These are phyloP conservation scores for Lasioglossum figueresi DNA, from an alignment of 2,888 invertebrate species.

Conservation along the genomic window DNA sequence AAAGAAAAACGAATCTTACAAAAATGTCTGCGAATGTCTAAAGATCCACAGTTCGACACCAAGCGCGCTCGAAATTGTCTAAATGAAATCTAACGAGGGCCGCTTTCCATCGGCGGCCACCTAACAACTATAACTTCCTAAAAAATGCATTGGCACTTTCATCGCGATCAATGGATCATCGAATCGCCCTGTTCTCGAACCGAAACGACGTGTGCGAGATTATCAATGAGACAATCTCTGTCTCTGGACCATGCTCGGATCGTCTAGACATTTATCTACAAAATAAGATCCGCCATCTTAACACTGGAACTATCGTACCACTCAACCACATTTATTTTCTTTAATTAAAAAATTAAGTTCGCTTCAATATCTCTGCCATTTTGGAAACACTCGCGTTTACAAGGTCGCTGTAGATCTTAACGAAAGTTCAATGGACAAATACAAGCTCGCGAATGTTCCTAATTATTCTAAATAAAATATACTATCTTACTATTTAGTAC, in stretches of 20 bases:
- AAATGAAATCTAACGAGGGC: background rate
- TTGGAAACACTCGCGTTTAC: background rate
- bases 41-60: background rate
- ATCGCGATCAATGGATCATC: background rate
- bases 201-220: constrained; percentile 6
- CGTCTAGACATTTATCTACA: background rate
- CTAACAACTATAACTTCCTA: constrained; percentile 26
- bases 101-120: background rate
- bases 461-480: background rate
- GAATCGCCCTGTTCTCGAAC: background rate
- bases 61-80: background rate
- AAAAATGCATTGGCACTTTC: constrained; percentile 58
- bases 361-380: background rate
- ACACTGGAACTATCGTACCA: constrained; percentile 6
- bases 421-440: background rate
- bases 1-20: background rate
- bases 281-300: background rate
- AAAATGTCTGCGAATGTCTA: background rate
- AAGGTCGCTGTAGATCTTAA: background rate
- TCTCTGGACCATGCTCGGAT: constrained; percentile 5
- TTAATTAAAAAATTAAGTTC: background rate
- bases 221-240: constrained; percentile 36
- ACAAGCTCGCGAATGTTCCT: background rate
- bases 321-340: background rate
- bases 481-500: background rate